Conservation (phyloP, 2,113 vertebrate species). For the human (Homo sapiens) region GRCh38 chr5:128750501-128751000, state of each 20-base stretch:
- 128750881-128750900: neutral
- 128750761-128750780: neutral
- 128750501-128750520: neutral
- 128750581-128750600: neutral
- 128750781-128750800: neutral
- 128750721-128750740: neutral
- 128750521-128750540: neutral
- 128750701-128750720: neutral
- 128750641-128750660: neutral
- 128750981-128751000: neutral
- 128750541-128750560: neutral
- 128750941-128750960: neutral
- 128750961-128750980: neutral
- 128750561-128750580: neutral
- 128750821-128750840: neutral
- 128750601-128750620: neutral
- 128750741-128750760: neutral
- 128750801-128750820: neutral
- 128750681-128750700: neutral
- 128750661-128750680: accelerated
- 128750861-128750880: neutral
- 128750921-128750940: neutral
- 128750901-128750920: neutral
- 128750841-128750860: neutral
- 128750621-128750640: neutral